Conservation (phyloP, 1,140 invertebrate genomes). For the Drosophila watanabei region DNA sequence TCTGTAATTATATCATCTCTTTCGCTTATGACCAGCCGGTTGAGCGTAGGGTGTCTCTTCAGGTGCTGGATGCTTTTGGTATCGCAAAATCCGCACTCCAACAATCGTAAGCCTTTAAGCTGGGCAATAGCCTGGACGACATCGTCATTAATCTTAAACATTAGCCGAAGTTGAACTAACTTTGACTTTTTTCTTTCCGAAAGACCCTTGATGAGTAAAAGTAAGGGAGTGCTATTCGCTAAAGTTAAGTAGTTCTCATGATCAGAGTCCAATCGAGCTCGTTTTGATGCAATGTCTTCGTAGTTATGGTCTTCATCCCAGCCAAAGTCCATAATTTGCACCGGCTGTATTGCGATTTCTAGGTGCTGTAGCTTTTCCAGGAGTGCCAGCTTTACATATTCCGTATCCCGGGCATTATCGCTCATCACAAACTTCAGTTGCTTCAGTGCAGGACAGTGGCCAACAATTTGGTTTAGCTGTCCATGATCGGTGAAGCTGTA, state of each 20-base stretch:
- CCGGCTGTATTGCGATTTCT: background rate
- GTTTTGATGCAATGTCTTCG: background rate
- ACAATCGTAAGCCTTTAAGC: constrained; percentile 3
- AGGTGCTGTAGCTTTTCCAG: constrained; percentile 8
- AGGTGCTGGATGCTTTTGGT: constrained; percentile 15
- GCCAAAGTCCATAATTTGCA: background rate
- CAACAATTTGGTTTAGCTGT: constrained; percentile 16
- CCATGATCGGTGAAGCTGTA: constrained; percentile 6
- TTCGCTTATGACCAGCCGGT: background rate
- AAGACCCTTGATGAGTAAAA: constrained; percentile 10
- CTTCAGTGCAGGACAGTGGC: constrained; percentile 26
- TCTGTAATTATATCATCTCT: background rate
- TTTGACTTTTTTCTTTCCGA: background rate
- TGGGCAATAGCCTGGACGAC: constrained; percentile 7
- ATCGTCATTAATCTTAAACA: constrained; percentile 17
- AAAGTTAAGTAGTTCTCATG: background rate
- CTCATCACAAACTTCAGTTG: constrained; percentile 14
- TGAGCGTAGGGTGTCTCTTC: background rate
- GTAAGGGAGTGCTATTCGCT: background rate
- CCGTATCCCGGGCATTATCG: constrained; percentile 10
- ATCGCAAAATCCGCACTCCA: constrained; percentile 25
- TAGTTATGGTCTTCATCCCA: background rate
- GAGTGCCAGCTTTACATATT: constrained; percentile 4
- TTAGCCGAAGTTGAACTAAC: constrained; percentile 2
- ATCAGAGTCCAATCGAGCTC: background rate